Percentiles rank a stretch among this genome's conserved stretches.
Evolutionary conservation across 2,113 vertebrate genomes (phyloP).

Genomic region (Haemorhous mexicanus): DNA sequence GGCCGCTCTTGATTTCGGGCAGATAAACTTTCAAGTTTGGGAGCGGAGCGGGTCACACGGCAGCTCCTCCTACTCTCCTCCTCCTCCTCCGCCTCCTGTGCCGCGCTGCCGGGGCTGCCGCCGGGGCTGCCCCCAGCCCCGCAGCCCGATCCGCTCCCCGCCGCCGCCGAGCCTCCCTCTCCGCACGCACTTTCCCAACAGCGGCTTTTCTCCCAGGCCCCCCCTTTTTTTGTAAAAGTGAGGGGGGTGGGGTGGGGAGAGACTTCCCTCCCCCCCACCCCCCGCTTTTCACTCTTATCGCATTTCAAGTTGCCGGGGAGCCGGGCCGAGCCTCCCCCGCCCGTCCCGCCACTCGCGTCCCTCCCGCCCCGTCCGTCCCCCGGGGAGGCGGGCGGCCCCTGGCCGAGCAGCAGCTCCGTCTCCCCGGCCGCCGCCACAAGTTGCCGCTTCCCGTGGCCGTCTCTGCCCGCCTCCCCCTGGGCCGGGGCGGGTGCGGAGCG

Average conservation of each 20-base stretch:
- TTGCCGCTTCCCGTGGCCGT: neutral
- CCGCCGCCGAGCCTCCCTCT: neutral
- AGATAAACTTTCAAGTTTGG: constrained; percentile 78
- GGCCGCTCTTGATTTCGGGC: constrained; percentile 61
- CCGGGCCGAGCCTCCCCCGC: neutral
- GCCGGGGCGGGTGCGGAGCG: neutral
- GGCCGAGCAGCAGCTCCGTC: neutral
- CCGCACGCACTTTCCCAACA: neutral
- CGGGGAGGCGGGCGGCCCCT: neutral
- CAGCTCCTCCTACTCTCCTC: constrained; percentile 60
- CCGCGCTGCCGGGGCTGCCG: constrained; percentile 4
- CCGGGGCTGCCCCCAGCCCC: constrained; percentile 6
- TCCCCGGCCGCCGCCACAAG: neutral
- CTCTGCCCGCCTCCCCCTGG: neutral
- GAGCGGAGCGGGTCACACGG: constrained; percentile 68
- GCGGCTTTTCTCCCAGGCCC: neutral
- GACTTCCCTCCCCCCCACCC: neutral
- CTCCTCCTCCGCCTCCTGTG: constrained; percentile 49
- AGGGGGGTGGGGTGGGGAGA: neutral
- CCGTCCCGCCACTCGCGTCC: neutral
- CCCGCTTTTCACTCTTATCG: neutral
- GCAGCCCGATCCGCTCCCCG: neutral
- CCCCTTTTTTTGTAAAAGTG: neutral
- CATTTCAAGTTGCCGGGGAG: neutral
- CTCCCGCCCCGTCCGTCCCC: neutral